A percentile compares a stretch with the other conserved stretches of the same genome.
These are phyloP conservation scores for Drosophila mauritiana DNA, from an alignment of 1,140 invertebrate genomes.

Conservation along the genomic window DNA sequence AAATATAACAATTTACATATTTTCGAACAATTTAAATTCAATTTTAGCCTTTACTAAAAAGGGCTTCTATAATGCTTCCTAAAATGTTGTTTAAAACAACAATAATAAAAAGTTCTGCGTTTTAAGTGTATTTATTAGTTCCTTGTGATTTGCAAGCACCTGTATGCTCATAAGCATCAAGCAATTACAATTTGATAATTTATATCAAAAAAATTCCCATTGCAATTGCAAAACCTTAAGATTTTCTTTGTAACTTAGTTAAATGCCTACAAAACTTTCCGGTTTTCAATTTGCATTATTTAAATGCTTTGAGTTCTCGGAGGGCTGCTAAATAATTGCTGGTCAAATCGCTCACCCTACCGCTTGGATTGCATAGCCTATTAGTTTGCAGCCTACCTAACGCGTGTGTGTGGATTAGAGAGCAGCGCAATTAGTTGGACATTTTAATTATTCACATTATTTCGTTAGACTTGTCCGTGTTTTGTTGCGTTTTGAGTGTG, in stretches of 20 bases:
- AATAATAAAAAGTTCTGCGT: too few relatives aligned
- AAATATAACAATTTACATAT: too few relatives aligned
- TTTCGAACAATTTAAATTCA: too few relatives aligned
- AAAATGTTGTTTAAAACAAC: too few relatives aligned
- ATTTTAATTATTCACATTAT: slow-evolving; percentile 70
- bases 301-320: not conserved
- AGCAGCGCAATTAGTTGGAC: slow-evolving; percentile 14
- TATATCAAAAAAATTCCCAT: too few relatives aligned
- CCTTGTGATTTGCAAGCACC: too few relatives aligned
- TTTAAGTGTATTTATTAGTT: too few relatives aligned
- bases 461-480: slow-evolving; percentile 24
- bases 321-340: slow-evolving; percentile 5
- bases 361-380: slow-evolving; percentile 7
- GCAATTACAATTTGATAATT: not conserved
- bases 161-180: not conserved
- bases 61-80: too few relatives aligned
- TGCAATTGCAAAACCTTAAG: too few relatives aligned
- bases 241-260: not conserved
- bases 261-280: not conserved
- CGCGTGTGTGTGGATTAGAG: not conserved
- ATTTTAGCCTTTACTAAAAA: too few relatives aligned
- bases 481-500: slow-evolving; percentile 42
- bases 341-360: not conserved
- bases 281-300: slow-evolving; percentile 33
- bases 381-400: not conserved